Percentiles rank a stretch among this genome's conserved stretches.
Conservation (phyloP, 2,113 vertebrate genomes). For the Archocentrus centrarchus region DNA sequence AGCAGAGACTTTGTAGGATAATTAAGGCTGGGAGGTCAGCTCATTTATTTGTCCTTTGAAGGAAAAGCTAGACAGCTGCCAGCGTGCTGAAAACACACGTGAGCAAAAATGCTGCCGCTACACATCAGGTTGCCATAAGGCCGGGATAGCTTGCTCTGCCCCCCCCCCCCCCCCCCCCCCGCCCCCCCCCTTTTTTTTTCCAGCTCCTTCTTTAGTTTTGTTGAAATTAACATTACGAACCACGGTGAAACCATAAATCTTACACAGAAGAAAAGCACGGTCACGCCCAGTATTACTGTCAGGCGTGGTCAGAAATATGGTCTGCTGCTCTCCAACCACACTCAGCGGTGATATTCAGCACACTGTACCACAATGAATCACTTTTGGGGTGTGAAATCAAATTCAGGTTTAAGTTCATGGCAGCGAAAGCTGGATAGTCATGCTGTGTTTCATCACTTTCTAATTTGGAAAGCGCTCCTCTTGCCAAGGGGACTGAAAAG, state of each 20-base stretch:
- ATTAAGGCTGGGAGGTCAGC: not conserved
- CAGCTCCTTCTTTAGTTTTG: not conserved
- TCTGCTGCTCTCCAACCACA: conserved; percentile 15
- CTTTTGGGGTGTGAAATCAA: conserved; percentile 60
- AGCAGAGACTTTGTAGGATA: not conserved
- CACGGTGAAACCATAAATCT: conserved; percentile 7
- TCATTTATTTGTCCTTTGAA: conserved; percentile 18
- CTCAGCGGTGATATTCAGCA: conserved; percentile 3
- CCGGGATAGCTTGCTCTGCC: not conserved
- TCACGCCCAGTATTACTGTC: conserved; percentile 3
- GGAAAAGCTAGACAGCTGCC: not conserved
- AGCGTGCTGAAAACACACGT: not conserved
- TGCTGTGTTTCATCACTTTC: conserved; percentile 54
- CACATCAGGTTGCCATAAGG: not conserved
- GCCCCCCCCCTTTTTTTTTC: not conserved
- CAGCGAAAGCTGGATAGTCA: conserved; percentile 17
- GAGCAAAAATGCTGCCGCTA: not conserved
- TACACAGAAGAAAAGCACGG: not conserved
- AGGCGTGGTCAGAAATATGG: conserved; percentile 22
- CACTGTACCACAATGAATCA: conserved; percentile 49
- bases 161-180: not conserved
- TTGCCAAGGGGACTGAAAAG: not conserved
- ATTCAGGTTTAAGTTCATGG: conserved; percentile 48
- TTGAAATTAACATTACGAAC: not conserved
- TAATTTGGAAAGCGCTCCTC: conserved; percentile 43